Evolutionary conservation across 1,140 invertebrate species (phyloP).

Genomic region (Aphelinus certus): DNA sequence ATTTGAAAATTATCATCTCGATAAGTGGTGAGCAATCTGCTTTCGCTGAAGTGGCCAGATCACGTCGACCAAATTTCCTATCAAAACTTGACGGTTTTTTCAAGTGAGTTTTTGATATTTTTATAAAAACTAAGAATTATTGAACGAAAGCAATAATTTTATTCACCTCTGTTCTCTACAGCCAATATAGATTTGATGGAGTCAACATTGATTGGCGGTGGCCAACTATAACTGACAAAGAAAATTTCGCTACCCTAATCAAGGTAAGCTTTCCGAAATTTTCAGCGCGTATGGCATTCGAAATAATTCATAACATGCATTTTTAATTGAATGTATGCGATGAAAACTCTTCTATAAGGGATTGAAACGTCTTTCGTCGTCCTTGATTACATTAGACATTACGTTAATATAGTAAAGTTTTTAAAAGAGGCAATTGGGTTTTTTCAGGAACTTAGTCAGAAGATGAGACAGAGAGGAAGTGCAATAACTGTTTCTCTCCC

Average conservation of each 20-base stretch:
- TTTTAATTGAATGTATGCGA: no score
- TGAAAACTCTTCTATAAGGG: no score
- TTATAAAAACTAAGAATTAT: neutral
- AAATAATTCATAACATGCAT: no score
- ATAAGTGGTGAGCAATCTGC: conserved; percentile 4
- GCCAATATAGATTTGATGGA: conserved; percentile 30
- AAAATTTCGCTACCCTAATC: conserved; percentile 17
- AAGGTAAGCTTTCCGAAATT: neutral
- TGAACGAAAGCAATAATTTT: neutral
- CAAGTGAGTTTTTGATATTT: neutral
- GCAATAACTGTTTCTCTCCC: no score
- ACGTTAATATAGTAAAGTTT: no score
- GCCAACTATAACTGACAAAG: conserved; percentile 9
- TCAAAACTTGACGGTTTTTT: neutral
- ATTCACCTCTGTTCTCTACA: neutral
- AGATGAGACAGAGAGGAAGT: no score
- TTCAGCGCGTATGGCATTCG: no score
- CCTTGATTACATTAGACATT: no score
- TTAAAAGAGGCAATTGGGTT: no score
- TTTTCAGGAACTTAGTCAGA: no score
- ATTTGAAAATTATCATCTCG: conserved; percentile 23
- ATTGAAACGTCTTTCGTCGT: no score
- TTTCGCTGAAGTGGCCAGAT: conserved; percentile 16
- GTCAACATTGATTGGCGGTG: conserved; percentile 35
- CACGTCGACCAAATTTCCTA: neutral